A percentile compares a stretch with the other conserved stretches of the same genome.
These are phyloP conservation scores for Lerista edwardsae DNA, from an alignment of 2,797 vertebrate species.

Conservation along the genomic window DNA sequence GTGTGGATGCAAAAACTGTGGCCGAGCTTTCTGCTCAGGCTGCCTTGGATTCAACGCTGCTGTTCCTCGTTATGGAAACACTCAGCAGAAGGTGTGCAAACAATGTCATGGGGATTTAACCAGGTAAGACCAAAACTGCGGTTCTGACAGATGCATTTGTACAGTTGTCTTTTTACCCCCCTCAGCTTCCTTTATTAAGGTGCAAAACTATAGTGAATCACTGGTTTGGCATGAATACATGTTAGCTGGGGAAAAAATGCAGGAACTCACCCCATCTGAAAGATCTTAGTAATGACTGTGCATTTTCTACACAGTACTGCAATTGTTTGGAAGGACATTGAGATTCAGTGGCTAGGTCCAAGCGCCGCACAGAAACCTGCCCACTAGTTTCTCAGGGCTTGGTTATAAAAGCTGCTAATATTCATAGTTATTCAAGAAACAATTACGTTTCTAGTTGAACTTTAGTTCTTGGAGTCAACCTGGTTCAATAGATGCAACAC, in stretches of 20 bases:
- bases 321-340: neutral
- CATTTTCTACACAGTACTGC: neutral
- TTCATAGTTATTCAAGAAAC: neutral
- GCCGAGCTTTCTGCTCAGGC: slow-evolving; percentile 88
- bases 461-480: neutral
- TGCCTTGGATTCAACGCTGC: slow-evolving; percentile 86
- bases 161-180: neutral
- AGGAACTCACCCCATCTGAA: neutral
- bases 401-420: neutral
- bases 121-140: slow-evolving; percentile 76
- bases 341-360: neutral
- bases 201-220: neutral
- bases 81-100: slow-evolving; percentile 94
- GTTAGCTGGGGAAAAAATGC: neutral
- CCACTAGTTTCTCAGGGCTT: neutral
- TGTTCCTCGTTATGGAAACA: slow-evolving; percentile 86
- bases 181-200: neutral
- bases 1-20: slow-evolving; percentile 92
- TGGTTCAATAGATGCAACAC: neutral
- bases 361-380: neutral
- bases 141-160: neutral
- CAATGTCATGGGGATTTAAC: slow-evolving; percentile 87
- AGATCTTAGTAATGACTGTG: neutral
- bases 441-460: neutral
- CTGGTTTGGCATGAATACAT: neutral